Percentiles rank a stretch among this genome's conserved stretches.
phyloP scores from a whole-genome alignment of 2,113 vertebrate genomes.

The Colistium nudipinnis region DNA sequence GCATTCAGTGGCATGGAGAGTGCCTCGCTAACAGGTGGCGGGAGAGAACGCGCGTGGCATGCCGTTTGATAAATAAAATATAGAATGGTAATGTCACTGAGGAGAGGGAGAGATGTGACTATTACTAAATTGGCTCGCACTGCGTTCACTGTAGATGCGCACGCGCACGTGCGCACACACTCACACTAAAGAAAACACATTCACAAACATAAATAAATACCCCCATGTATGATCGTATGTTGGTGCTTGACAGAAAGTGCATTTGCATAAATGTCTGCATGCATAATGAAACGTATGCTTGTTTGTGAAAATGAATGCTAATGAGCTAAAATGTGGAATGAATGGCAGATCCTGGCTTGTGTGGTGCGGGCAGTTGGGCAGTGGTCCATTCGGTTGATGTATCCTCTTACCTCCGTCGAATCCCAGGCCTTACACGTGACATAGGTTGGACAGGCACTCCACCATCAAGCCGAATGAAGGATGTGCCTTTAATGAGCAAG shows the following conservation, averaged over 20 bases:
- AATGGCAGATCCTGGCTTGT: slow-evolving; percentile 24
- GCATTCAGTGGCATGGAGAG: slow-evolving; percentile 75
- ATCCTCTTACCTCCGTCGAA: slow-evolving; percentile 54
- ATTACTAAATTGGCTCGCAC: slow-evolving; percentile 56
- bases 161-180: neutral
- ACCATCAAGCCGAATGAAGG: slow-evolving; percentile 65
- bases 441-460: slow-evolving; percentile 64
- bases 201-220: neutral
- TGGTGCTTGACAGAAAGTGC: slow-evolving; percentile 4
- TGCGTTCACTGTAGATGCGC: slow-evolving; percentile 46
- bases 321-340: slow-evolving; percentile 43
- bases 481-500: slow-evolving; percentile 60
- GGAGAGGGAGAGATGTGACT: slow-evolving; percentile 61
- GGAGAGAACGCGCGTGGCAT: slow-evolving; percentile 61
- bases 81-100: slow-evolving; percentile 74
- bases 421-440: slow-evolving; percentile 34
- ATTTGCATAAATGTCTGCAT: slow-evolving; percentile 57
- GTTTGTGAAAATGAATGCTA: slow-evolving; percentile 60
- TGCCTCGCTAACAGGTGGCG: slow-evolving; percentile 79
- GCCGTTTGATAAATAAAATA: slow-evolving; percentile 82
- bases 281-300: slow-evolving; percentile 46
- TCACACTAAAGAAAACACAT: slow-evolving; percentile 31
- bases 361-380: slow-evolving; percentile 39
- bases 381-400: slow-evolving; percentile 33
- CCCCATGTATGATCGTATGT: neutral